Conservation (phyloP, 2,797 vertebrate species). For the Sebastes glaucus region DNA sequence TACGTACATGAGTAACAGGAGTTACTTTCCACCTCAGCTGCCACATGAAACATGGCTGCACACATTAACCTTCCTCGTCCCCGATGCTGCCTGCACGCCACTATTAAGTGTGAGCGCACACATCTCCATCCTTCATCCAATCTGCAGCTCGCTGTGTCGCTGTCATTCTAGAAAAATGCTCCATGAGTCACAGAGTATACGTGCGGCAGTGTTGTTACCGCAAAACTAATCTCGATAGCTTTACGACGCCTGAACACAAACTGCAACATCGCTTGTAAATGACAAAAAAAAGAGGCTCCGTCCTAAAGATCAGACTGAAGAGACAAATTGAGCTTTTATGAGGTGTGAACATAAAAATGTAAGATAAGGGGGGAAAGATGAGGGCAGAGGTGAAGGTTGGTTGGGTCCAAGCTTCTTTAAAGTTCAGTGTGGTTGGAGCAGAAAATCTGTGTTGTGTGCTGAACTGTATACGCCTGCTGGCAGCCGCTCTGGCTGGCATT, state of each 20-base stretch:
- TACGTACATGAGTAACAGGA: neutral
- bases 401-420: constrained; percentile 28
- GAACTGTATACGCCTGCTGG: constrained; percentile 48
- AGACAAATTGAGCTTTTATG: constrained; percentile 44
- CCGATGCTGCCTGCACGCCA: neutral
- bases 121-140: constrained; percentile 13
- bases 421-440: constrained; percentile 55
- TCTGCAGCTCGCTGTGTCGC: constrained; percentile 13
- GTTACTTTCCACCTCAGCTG: neutral
- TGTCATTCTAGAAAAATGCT: neutral
- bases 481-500: constrained; percentile 52
- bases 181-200: neutral
- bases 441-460: constrained; percentile 52
- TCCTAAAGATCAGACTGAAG: constrained; percentile 4
- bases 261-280: constrained; percentile 25
- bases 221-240: neutral
- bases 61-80: neutral
- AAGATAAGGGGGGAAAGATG: constrained; percentile 7
- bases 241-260: neutral
- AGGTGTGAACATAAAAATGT: constrained; percentile 54
- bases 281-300: constrained; percentile 19
- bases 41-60: neutral
- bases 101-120: neutral
- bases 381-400: neutral
- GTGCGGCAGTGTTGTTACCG: neutral